phyloP scores from a whole-genome alignment of 2,113 vertebrate genomes.

The Mesoclemmys tuberculata region DNA sequence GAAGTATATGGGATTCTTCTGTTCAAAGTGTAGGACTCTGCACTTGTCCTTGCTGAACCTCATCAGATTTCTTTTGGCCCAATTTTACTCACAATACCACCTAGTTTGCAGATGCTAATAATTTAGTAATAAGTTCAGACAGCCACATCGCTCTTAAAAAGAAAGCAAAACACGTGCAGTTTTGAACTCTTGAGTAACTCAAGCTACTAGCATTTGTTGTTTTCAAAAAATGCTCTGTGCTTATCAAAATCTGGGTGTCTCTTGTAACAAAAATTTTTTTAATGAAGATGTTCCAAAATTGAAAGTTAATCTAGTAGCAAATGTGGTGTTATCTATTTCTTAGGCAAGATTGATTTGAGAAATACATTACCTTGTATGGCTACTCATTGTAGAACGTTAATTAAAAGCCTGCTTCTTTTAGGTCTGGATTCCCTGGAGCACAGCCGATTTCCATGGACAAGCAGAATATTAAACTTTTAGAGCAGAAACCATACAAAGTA shows the following conservation, averaged over 20 bases:
- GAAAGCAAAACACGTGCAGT: neutral
- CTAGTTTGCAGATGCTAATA: neutral
- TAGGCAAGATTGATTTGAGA: conserved; percentile 23
- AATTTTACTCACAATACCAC: neutral
- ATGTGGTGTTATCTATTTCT: conserved; percentile 11
- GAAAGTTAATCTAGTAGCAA: conserved; percentile 14
- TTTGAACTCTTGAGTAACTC: neutral
- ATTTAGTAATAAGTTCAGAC: neutral
- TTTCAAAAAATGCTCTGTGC: neutral
- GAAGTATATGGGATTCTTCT: too few relatives aligned
- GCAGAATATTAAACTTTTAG: conserved; percentile 92
- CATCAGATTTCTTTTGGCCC: too few relatives aligned
- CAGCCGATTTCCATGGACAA: conserved; percentile 99
- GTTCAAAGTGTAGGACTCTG: too few relatives aligned
- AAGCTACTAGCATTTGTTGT: neutral
- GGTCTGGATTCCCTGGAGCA: conserved; percentile 96
- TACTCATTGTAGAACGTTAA: conserved; percentile 34
- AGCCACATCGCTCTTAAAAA: neutral
- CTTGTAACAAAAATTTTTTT: neutral
- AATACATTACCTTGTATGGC: conserved; percentile 26
- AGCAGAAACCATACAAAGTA: conserved; percentile 97
- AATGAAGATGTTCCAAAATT: neutral
- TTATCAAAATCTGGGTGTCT: neutral
- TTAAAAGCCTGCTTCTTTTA: conserved; percentile 61
- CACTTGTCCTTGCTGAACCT: too few relatives aligned